Evolutionary conservation across 2,797 vertebrate genomes (phyloP).

Genomic region (Setipinna tenuifilis): DNA sequence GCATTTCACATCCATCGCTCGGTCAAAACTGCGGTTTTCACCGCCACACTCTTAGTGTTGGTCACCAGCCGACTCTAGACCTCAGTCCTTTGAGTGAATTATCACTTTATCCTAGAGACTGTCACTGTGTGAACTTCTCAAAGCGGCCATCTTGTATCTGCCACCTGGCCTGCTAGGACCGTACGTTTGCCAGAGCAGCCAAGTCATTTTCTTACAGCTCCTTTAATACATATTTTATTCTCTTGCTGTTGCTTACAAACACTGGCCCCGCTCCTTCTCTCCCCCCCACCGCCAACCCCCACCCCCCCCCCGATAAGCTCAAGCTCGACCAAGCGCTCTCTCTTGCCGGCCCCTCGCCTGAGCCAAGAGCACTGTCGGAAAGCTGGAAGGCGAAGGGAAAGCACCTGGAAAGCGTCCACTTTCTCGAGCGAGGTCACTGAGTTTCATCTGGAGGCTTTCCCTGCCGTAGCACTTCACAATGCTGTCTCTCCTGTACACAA

Average conservation of each 20-base stretch:
- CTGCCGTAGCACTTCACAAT: constrained; percentile 75
- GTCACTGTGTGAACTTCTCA: background rate
- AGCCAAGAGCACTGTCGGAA: constrained; percentile 61
- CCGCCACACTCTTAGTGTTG: background rate
- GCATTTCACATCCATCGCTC: background rate
- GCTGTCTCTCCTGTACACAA: constrained; percentile 68
- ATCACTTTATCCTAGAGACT: background rate
- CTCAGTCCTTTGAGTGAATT: background rate
- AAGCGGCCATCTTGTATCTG: background rate
- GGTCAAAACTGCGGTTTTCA: background rate
- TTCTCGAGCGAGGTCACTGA: constrained; percentile 77
- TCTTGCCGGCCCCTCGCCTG: constrained; percentile 50
- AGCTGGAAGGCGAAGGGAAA: constrained; percentile 72
- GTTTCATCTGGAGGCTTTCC: constrained; percentile 80
- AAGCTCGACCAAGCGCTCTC: too few species aligned
- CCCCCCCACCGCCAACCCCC: too few species aligned
- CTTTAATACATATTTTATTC: constrained; percentile 31
- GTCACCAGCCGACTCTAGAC: background rate
- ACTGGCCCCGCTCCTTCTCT: constrained; percentile 50
- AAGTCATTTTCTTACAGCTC: constrained; percentile 36
- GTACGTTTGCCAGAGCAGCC: background rate
- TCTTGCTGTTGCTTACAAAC: constrained; percentile 65
- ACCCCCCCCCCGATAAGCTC: too few species aligned
- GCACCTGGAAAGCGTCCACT: constrained; percentile 79
- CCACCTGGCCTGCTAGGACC: background rate